Base-by-base conservation (phyloP, 2,113 vertebrate species). In the Lepus americanus region DNA sequence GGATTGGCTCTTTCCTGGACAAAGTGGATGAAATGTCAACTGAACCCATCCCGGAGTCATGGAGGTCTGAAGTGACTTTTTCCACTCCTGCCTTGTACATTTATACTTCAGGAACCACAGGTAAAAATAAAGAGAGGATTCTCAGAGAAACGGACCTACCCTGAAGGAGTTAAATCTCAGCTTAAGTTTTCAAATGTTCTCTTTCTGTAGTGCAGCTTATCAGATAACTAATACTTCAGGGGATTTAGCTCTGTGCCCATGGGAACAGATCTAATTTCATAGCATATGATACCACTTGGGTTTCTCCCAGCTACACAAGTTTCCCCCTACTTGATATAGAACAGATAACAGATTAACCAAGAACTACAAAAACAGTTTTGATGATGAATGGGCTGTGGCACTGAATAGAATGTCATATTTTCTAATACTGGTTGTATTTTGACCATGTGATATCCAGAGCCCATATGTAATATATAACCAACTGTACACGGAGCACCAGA, bases 91-190 rank as follows among this genome's bases (percentile, higher is more conserved):
- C 99, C 0, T 89, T 99, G 79, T 99, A 99, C 82, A 99, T 99
- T 90, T 99, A 99, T 97, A 99, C 99, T 11, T 99, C 99, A 87
- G 99, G 99, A 92, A 99, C 99, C 29, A 99, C 99, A 98, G 99
- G 99, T 99, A 98, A 96, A 2, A 79, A 73, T 55, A 96, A 77
- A 92, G 51, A 33, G 51, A 33, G 9, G 49, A 36, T 39, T 67
- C 51, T 25, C 29, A 79, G 67, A 51, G 73, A 83, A 73, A 76
- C 1, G 22, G 39, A 77, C 70, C 74, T 49, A 31, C 64, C 19
- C 17, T 14, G 1, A 84, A 86, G 59, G 55, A 86, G 77, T 87
- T 95, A 80, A 92, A 67, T n/a, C 12, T 88, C 80, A 49, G 55
- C 49, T 61, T 90, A 39, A n/a, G 51, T 80, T 92, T 86, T 89